A percentile compares a stretch with the other conserved stretches of the same genome.
Conservation (phyloP, 2,113 vertebrate genomes). For the Capreolus pygargus region DNA sequence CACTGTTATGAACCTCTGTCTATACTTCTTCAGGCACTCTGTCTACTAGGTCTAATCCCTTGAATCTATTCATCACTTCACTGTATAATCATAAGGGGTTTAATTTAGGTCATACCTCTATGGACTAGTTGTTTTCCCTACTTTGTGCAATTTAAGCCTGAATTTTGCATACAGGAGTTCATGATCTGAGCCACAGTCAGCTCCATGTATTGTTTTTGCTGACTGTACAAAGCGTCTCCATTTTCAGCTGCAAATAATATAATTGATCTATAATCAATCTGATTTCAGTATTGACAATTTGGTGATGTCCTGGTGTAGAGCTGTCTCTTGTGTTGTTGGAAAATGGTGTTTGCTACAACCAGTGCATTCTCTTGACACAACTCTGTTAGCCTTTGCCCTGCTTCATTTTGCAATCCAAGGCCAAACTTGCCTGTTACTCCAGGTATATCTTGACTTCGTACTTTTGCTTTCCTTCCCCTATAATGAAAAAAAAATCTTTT, state of each 20-base stretch:
- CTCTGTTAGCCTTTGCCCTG: not conserved
- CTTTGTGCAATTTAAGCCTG: not conserved
- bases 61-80: not conserved
- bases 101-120: not conserved
- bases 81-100: not conserved
- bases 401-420: not conserved
- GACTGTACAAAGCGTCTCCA: fast-evolving
- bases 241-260: not conserved
- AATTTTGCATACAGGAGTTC: not conserved
- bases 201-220: not conserved
- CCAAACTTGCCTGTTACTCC: not conserved
- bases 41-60: not conserved
- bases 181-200: not conserved
- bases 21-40: not conserved
- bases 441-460: fast-evolving
- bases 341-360: not conserved
- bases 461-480: not conserved
- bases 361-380: not conserved
- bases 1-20: not conserved
- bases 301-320: not conserved
- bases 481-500: not conserved
- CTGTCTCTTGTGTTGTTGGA: not conserved
- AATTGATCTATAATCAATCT: not conserved
- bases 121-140: not conserved
- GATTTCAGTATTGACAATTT: not conserved